Base-by-base conservation (phyloP, 1,140 invertebrate species). In the Papilio polytes region DNA sequence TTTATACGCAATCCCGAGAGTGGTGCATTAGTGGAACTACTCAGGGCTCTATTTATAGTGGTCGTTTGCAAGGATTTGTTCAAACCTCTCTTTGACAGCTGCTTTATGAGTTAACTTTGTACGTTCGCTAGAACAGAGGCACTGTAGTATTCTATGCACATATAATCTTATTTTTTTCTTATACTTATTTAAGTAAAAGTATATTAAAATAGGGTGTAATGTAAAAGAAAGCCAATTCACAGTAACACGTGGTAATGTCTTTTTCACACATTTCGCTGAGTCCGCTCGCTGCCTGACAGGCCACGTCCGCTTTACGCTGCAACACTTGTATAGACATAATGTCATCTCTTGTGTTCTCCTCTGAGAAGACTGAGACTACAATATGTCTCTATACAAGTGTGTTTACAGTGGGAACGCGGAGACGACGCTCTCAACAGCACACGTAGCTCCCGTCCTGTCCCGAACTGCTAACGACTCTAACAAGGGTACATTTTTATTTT, bases 1-100 rank as follows among this genome's bases (percentile, higher is more conserved):
- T 63, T 63, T 63, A 63, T 63, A 9, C 59, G 59, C 59, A 63
- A 63, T 63, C 59, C 59, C 1, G 59, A 63, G 59, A 63, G 59
- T 63, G 59, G 59, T 63, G 59, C 59, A 63, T 63, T 63, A 63
- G 59, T 63, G 59, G 22, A 63, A 63, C 59, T 63, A 26, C 59
- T 63, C 12, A 63, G 59, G 59, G 20, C n/a, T 63, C 59, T 63
- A 63, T 63, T 63, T 63, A 63, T 63, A 63, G 59, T 63, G 20
- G 59, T 63, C 59, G 20, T 63, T 63, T 26, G 59, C 20, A 20
- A 26, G 59, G 59, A 63, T 63, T 63, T 63, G 59, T 9, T 63
- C 59, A 13, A 9, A 26, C 59, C 59, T 26, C 20, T 63, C 22
- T 63, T 9, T 12, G 59, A 63, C 59, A 63, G 59, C 59, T 63